phyloP scores from a whole-genome alignment of 2,797 vertebrate species.

The Erithacus rubecula region DNA sequence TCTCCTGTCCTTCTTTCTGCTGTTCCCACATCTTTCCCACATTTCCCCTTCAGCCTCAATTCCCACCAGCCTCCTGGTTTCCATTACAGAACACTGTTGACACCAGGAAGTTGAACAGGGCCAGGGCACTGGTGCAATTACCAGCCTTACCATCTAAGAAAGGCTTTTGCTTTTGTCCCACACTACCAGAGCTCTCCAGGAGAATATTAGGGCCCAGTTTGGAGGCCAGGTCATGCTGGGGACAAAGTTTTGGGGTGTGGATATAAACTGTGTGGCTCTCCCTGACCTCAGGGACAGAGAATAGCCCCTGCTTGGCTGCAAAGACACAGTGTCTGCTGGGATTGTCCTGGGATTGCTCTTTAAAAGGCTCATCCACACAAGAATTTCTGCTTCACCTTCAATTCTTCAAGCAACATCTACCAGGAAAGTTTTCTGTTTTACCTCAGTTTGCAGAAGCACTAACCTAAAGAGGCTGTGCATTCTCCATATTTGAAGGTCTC shows the following conservation, averaged over 20 bases:
- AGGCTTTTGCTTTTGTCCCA: background rate
- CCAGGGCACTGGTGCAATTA: background rate
- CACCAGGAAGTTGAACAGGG: background rate
- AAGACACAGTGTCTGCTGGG: accelerated
- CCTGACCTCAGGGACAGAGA: background rate
- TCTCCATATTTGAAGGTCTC: background rate
- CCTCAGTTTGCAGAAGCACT: background rate
- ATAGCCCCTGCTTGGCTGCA: background rate
- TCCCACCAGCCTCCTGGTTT: background rate
- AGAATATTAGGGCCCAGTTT: accelerated
- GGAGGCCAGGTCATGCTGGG: background rate
- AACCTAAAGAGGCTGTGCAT: background rate
- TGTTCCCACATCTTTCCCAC: background rate
- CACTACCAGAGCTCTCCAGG: background rate
- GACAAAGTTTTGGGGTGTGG: background rate
- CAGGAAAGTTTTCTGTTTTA: background rate
- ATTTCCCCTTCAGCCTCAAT: background rate
- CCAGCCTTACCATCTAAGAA: too few relatives aligned
- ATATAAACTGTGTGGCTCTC: background rate
- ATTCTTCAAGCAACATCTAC: background rate
- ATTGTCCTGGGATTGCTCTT: background rate
- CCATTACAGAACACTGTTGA: background rate
- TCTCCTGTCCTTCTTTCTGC: background rate
- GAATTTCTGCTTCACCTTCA: background rate
- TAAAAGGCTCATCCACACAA: background rate